Base-by-base conservation (phyloP, 92 coral and sea anemone species). In the Isaurus tuberculatus region DNA sequence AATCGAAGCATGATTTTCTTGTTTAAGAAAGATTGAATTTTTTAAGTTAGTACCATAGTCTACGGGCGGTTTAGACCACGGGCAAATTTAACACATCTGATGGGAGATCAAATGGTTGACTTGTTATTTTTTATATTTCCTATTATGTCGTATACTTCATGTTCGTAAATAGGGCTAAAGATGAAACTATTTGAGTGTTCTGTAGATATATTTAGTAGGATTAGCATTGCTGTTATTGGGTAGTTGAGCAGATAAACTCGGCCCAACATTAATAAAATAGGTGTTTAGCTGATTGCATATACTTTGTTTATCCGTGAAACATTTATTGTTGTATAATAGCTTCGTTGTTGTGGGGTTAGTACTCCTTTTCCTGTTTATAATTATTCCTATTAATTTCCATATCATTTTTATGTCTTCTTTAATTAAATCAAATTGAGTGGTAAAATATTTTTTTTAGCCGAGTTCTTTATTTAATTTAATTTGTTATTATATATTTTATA, bases 381-480 rank as follows among this genome's bases (percentile, higher is more conserved):
- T 37, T 71, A 68, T 66, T 37, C 89, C 85, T 64, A 86, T 86
- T 46, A 37, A 63, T 29, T 86, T 86, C 79, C 85, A 86, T 17
- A 80, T 65, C 61, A 72, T 42, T 85, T 85, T 74, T 28, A 79
- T 81, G 63, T 65, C 42, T 14, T 28, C 77, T 51, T 71, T 61
- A 34, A 34, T 81, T 25, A 28, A 57, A 22, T 73, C 64, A 46
- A 73, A 73, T 73, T 73, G 61, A 73, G 80, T 17, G 58, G 80
- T 17, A 73, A 46, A 73, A 32, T 44, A 73, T 5, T 65, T 73
- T 57, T 73, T 44, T 73, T 43, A 34, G 64, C 64, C 40, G 44
- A 73, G 33, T 73, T 32, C 37, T 73, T 73, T 46, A 73, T 44
- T 44, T 73, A 43, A 73, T 73, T 73, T 34, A 43, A 49, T 33